phyloP scores from a whole-genome alignment of 2,888 invertebrate genomes.

The Drosophila tripunctata region DNA sequence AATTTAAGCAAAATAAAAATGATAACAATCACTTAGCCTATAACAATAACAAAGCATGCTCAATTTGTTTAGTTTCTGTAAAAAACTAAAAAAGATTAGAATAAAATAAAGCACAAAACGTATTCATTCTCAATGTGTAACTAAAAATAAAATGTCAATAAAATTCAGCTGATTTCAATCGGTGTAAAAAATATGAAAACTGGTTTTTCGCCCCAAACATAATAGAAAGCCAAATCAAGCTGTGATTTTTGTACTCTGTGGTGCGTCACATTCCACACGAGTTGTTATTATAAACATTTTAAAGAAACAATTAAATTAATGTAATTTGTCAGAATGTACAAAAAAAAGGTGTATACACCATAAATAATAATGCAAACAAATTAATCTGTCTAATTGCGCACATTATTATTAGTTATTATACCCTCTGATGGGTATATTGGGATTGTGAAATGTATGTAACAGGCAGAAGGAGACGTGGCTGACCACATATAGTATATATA shows the following conservation, averaged over 20 bases:
- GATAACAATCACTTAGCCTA: no score
- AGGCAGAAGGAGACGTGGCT: no score
- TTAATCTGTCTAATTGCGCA: constrained; percentile 6
- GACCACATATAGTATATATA: no score
- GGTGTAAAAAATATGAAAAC: constrained; percentile 1
- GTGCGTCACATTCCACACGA: background rate
- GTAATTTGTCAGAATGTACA: constrained; percentile 3
- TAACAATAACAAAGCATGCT: no score
- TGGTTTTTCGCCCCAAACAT: constrained; percentile 1
- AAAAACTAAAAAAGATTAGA: background rate
- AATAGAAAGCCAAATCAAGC: background rate
- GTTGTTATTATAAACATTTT: background rate
- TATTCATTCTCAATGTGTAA: background rate
- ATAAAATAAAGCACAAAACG: background rate
- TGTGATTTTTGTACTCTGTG: background rate
- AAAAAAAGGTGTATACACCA: no score
- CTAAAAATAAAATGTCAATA: background rate
- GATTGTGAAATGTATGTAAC: no score
- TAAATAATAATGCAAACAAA: background rate
- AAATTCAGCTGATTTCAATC: background rate
- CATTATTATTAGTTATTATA: background rate
- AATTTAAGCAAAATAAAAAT: no score
- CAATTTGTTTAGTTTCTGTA: no score
- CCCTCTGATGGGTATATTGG: no score
- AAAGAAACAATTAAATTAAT: background rate